Evolutionary conservation across 2,797 vertebrate genomes (phyloP).

Genomic region (Phalloptychus januarius): DNA sequence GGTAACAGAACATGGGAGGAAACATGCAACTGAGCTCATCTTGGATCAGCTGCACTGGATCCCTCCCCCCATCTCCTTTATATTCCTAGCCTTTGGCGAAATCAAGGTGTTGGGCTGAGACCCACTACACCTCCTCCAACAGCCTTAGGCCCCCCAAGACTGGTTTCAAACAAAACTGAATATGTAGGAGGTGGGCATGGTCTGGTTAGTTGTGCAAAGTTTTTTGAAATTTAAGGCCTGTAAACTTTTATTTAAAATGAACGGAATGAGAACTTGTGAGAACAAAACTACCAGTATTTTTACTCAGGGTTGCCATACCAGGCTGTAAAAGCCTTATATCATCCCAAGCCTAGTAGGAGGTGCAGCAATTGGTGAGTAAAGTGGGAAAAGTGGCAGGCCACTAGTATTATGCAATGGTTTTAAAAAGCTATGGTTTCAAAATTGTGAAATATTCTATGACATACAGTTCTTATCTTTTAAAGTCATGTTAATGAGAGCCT

Average conservation of each 20-base stretch:
- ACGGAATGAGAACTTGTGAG: background rate
- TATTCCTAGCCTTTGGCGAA: slow-evolving; percentile 74
- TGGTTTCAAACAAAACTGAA: slow-evolving; percentile 66
- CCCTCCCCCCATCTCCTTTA: slow-evolving; percentile 49
- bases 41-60: slow-evolving; percentile 47
- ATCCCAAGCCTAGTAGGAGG: background rate
- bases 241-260: background rate
- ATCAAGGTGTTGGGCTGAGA: slow-evolving; percentile 59
- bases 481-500: background rate
- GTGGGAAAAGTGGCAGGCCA: background rate
- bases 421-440: background rate
- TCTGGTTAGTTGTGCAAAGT: background rate
- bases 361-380: background rate
- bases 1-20: slow-evolving; percentile 63
- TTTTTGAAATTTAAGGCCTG: background rate
- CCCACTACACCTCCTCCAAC: slow-evolving; percentile 68
- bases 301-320: background rate
- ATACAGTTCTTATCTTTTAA: background rate
- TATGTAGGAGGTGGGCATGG: slow-evolving; percentile 49
- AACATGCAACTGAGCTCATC: slow-evolving; percentile 64
- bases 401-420: background rate
- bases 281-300: background rate
- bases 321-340: background rate
- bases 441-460: background rate
- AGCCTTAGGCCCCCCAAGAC: slow-evolving; percentile 48